Evolutionary conservation across 2,888 invertebrate species (phyloP).

Genomic region (Esperia sulphurella): DNA sequence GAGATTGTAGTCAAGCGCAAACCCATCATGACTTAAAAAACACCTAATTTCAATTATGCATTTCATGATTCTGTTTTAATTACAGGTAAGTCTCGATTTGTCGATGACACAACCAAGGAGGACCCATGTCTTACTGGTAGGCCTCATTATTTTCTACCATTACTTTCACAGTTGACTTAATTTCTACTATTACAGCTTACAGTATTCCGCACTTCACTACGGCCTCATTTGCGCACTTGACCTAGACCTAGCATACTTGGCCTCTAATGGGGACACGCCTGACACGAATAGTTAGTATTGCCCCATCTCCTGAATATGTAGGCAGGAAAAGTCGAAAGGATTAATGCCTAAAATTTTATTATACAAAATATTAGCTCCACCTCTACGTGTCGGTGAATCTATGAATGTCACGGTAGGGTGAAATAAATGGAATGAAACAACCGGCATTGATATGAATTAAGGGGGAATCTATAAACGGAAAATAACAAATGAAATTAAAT

Average conservation of each 20-base stretch:
- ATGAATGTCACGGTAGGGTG: too few relatives aligned
- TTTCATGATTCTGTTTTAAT: slow-evolving; percentile 18
- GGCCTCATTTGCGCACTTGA: slow-evolving; percentile 7
- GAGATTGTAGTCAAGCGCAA: too few relatives aligned
- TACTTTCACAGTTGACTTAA: not conserved
- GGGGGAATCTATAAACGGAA: too few relatives aligned
- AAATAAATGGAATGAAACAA: too few relatives aligned
- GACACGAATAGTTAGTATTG: not conserved
- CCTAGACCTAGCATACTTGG: slow-evolving; percentile 4
- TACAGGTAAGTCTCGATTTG: slow-evolving; percentile 72
- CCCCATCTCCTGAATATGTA: too few relatives aligned
- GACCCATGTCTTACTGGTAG: slow-evolving; percentile 76
- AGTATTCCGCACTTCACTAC: not conserved
- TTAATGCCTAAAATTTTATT: too few relatives aligned
- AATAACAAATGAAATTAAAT: too few relatives aligned
- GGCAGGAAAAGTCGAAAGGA: too few relatives aligned
- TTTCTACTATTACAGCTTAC: not conserved
- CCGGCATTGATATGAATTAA: too few relatives aligned
- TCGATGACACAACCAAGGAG: slow-evolving; percentile 70
- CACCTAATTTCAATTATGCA: not conserved
- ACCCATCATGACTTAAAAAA: too few relatives aligned
- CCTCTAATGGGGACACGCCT: slow-evolving; percentile 1
- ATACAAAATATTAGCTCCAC: too few relatives aligned
- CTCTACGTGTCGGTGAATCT: too few relatives aligned
- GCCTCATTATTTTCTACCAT: slow-evolving; percentile 21